Conservation (phyloP, 1,140 invertebrate species). For the Protaetia brevitarsis region DNA sequence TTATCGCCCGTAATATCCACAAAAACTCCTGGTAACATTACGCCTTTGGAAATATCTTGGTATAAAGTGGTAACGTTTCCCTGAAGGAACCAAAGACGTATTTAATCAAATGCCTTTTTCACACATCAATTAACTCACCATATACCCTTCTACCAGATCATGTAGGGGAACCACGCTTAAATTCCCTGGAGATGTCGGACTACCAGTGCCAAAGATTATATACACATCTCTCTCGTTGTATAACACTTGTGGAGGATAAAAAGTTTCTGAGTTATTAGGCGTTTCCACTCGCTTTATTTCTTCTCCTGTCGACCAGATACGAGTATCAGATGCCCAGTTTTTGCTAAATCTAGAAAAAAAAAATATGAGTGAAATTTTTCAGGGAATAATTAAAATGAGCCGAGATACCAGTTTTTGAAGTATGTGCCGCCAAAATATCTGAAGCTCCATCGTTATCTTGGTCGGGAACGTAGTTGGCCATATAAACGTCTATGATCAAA, state of each 20-base stretch:
- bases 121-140: constrained; percentile 30
- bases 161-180: constrained; percentile 47
- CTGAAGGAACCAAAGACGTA: background rate
- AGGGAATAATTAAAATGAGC: background rate
- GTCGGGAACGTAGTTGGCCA: constrained; percentile 70
- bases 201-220: constrained; percentile 68
- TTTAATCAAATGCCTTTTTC: background rate
- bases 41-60: constrained; percentile 51
- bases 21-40: constrained; percentile 67
- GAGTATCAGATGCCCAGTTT: constrained; percentile 62
- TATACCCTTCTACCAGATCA: constrained; percentile 33
- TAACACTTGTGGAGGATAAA: constrained; percentile 65
- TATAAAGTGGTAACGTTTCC: constrained; percentile 43
- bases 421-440: constrained; percentile 72
- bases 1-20: constrained; percentile 73
- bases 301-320: constrained; percentile 69
- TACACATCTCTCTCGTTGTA: constrained; percentile 57
- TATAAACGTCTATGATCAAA: constrained; percentile 55
- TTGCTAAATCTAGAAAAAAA: background rate
- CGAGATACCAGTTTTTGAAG: constrained; percentile 49
- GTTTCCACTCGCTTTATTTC: constrained; percentile 62
- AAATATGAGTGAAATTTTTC: background rate
- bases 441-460: constrained; percentile 67
- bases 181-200: constrained; percentile 68
- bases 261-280: constrained; percentile 69